A percentile compares a stretch with the other conserved stretches of the same genome.
Conservation (phyloP, 2,888 invertebrate species). For the Tetranychus piercei region DNA sequence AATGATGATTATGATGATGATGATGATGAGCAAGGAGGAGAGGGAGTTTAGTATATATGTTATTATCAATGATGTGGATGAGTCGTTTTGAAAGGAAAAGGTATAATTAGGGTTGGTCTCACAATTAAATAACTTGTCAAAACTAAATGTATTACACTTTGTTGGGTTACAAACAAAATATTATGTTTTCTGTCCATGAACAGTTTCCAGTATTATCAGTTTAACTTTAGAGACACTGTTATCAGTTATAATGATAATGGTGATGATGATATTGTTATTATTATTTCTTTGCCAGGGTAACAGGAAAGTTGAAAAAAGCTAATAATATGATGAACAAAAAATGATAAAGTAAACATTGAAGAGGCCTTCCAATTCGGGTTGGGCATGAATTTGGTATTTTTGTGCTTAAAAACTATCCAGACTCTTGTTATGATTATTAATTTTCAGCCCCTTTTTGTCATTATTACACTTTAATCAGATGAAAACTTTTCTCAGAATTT, state of each 20-base stretch:
- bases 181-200: neutral
- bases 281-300: too few relatives aligned
- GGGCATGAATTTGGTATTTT: too few relatives aligned
- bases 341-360: too few relatives aligned
- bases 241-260: neutral
- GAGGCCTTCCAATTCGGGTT: too few relatives aligned
- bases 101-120: neutral
- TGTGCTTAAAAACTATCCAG: too few relatives aligned
- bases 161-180: neutral
- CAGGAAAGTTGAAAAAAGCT: too few relatives aligned
- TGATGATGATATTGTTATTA: too few relatives aligned
- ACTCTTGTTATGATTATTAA: too few relatives aligned
- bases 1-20: neutral
- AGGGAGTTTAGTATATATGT: neutral
- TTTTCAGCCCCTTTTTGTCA: too few relatives aligned
- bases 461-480: too few relatives aligned
- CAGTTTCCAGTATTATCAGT: neutral
- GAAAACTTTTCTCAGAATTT: too few relatives aligned
- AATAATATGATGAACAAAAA: too few relatives aligned
- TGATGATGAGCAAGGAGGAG: neutral
- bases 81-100: neutral
- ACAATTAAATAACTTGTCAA: constrained; percentile 1
- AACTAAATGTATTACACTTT: constrained; percentile 1
- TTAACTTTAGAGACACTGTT: neutral
- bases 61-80: neutral